These are phyloP conservation scores for Agrotis segetum DNA, from an alignment of 2,888 invertebrate genomes.

Conservation along the genomic window DNA sequence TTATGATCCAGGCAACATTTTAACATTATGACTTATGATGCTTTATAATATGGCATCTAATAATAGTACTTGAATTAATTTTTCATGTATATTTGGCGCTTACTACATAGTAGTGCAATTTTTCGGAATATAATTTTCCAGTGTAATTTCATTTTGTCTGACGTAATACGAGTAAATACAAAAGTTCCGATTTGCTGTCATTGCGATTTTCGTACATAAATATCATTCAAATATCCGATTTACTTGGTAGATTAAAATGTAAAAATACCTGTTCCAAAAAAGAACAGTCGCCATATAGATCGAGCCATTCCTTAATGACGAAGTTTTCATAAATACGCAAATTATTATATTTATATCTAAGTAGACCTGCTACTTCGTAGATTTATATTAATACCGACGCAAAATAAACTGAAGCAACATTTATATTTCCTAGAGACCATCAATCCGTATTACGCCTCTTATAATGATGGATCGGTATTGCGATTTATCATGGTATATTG, in stretches of 20 bases:
- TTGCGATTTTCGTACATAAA: too few relatives aligned
- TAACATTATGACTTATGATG: background rate
- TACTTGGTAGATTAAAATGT: too few relatives aligned
- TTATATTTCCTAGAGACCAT: constrained; percentile 44
- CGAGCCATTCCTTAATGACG: too few relatives aligned
- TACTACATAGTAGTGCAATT: background rate
- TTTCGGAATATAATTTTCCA: too few relatives aligned
- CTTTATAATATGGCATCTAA: background rate
- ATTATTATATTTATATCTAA: too few relatives aligned
- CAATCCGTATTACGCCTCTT: constrained; percentile 55
- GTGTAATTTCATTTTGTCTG: too few relatives aligned
- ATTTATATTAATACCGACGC: constrained; percentile 5
- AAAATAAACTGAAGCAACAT: constrained; percentile 10
- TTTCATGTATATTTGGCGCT: background rate
- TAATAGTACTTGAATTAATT: background rate
- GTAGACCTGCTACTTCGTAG: background rate
- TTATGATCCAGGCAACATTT: background rate
- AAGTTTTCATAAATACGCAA: too few relatives aligned
- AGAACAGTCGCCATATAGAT: too few relatives aligned
- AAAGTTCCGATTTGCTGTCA: too few relatives aligned
- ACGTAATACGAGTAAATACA: too few relatives aligned
- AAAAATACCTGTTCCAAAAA: too few relatives aligned
- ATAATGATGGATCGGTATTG: constrained; percentile 59
- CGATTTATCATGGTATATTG: constrained; percentile 57
- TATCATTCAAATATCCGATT: too few relatives aligned